Conservation (phyloP, 2,113 vertebrate species). For the Natator depressus region DNA sequence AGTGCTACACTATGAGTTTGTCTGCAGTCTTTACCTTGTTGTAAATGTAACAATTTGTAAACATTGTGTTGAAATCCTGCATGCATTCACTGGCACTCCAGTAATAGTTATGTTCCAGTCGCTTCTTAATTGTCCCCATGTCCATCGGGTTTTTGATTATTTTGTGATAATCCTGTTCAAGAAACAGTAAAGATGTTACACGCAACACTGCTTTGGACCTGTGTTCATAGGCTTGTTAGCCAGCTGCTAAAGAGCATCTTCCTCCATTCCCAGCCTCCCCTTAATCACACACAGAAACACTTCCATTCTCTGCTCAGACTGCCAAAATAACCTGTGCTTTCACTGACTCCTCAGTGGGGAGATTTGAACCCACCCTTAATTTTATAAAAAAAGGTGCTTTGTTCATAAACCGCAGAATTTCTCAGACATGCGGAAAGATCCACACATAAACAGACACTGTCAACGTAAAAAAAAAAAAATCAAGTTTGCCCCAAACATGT, state of each 20-base stretch:
- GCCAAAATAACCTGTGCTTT: background rate
- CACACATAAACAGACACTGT: background rate
- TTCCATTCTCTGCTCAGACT: background rate
- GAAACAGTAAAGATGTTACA: background rate
- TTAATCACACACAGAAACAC: background rate
- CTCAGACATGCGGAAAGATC: background rate
- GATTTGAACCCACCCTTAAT: background rate
- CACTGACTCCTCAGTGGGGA: background rate
- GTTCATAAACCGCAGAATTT: background rate
- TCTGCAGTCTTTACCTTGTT: slow-evolving; percentile 88
- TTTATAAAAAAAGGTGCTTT: background rate
- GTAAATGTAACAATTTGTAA: slow-evolving; percentile 98
- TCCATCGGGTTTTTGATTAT: slow-evolving; percentile 98
- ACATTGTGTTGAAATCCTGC: slow-evolving; percentile 99
- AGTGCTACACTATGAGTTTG: background rate
- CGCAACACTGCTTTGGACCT: rapidly evolving
- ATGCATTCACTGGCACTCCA: slow-evolving; percentile 96
- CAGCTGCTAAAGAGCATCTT: background rate
- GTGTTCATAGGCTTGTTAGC: background rate
- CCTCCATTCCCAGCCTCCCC: background rate
- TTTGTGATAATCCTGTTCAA: slow-evolving; percentile 93
- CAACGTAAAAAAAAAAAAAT: background rate
- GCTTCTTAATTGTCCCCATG: slow-evolving; percentile 97
- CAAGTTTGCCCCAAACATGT: background rate
- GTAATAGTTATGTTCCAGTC: slow-evolving; percentile 95